Conservation (phyloP, 2,888 invertebrate species). For the Ctena decussata region DNA sequence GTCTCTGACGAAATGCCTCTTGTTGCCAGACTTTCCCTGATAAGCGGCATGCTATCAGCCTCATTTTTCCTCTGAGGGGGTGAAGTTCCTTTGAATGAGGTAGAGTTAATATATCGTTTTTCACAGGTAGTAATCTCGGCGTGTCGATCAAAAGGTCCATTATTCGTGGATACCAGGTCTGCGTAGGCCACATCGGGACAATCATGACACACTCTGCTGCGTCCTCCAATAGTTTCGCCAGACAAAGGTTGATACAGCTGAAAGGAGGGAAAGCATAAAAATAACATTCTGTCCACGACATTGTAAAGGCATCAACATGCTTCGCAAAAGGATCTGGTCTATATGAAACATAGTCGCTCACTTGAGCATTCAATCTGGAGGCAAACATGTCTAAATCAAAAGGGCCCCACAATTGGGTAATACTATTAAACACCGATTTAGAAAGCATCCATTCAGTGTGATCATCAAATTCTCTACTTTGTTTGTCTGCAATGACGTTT, state of each 20-base stretch:
- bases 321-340: background rate
- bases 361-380: background rate
- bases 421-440: no score
- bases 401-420: background rate
- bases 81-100: background rate
- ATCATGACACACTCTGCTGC: background rate
- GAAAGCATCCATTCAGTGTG: no score
- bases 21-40: no score
- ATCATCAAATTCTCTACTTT: no score
- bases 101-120: background rate
- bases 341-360: background rate
- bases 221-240: background rate
- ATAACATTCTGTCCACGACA: background rate
- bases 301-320: background rate
- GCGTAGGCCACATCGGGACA: background rate
- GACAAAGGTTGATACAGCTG: background rate
- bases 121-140: background rate
- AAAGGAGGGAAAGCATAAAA: background rate
- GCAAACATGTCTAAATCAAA: background rate
- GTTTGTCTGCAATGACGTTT: background rate
- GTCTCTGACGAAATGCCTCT: no score
- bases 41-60: no score
- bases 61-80: background rate
- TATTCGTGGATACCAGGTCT: background rate
- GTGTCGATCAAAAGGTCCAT: background rate